Percentiles rank a stretch among this genome's conserved stretches.
phyloP scores from a whole-genome alignment of 2,797 vertebrate species.

The Oreochromis grahami region DNA sequence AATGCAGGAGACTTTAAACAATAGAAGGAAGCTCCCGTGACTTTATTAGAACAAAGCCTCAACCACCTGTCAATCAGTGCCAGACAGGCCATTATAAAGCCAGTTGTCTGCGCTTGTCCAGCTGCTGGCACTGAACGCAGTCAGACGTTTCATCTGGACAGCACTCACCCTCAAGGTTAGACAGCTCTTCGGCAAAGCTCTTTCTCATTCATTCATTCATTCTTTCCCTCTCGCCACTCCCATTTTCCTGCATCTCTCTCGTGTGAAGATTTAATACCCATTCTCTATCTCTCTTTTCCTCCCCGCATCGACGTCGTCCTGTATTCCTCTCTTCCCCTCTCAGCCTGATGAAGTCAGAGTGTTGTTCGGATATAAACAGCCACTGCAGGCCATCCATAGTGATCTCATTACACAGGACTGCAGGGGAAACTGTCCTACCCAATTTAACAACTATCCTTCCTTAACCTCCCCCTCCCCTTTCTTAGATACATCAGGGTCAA shows the following conservation, averaged over 20 bases:
- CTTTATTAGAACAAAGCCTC: slow-evolving; percentile 34
- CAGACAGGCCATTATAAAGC: slow-evolving; percentile 52
- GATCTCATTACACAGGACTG: slow-evolving; percentile 71
- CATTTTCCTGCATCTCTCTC: slow-evolving; percentile 23
- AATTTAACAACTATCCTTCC: slow-evolving; percentile 59
- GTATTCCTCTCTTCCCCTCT: background rate
- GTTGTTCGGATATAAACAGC: slow-evolving; percentile 50
- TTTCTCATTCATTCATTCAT: slow-evolving; percentile 32
- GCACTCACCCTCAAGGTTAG: slow-evolving; percentile 48
- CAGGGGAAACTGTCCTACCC: slow-evolving; percentile 69
- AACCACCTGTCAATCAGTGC: slow-evolving; percentile 57
- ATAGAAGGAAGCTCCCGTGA: slow-evolving; percentile 4
- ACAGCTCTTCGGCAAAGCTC: slow-evolving; percentile 24
- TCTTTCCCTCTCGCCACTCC: slow-evolving; percentile 10
- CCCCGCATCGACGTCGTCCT: background rate
- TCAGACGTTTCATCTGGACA: slow-evolving; percentile 39
- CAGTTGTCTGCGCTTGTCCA: slow-evolving; percentile 41
- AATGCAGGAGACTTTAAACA: slow-evolving; percentile 16
- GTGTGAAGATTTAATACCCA: slow-evolving; percentile 56
- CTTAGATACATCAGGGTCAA: slow-evolving; percentile 64
- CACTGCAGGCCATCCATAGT: slow-evolving; percentile 58
- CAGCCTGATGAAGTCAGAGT: slow-evolving; percentile 61
- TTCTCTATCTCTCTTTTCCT: background rate
- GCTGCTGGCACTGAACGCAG: slow-evolving; percentile 29
- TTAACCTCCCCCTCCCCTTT: slow-evolving; percentile 24